Evolutionary conservation across 2,113 vertebrate species (phyloP), one percentile per base, ranked within the genome.

Genomic region (Otolemur garnettii): DNA sequence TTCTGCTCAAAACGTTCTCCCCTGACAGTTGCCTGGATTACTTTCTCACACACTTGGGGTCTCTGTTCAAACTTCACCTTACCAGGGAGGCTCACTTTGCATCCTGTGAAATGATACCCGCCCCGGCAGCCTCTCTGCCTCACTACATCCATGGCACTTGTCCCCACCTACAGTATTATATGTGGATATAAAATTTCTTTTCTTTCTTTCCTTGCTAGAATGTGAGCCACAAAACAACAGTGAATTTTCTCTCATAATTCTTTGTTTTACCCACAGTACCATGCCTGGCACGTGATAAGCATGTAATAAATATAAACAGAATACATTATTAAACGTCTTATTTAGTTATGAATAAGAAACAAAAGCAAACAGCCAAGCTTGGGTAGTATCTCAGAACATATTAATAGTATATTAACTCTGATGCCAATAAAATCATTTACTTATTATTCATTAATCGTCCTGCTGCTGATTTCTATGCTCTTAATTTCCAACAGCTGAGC

Each of bases 131-230:
- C n/a, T 86, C 21, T 55, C 21, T 15, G 38, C 11, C 8, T 45
- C 38, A 7, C 24, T 50, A 28, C 69, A 24, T 50, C 38, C 75
- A 24, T 53, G 7, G 45, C 53, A 53, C 30, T 83, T 68, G 75
- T 22, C 21, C 22, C 28, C 18, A 87, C 18, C 21, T 50, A 28
- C 28, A n/a, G 74, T 28, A 64, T 24, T 28, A 38, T 19, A 19
- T 28, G 69, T 38, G 50, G 26, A 69, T 69, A 24, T 24, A 66
- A 87, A 50, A 24, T 17, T 9, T 64, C 45, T 77, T 80, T 87
- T 87, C n/a, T 68, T 18, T 45, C 26, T 92, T 74, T 82, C 81
- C 17, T 80, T 21, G 1, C 12, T 94, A 94, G 83, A 90, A 85
- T 7, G 26, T 60, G 71, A 95, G 45, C 59, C 55, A 90, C 4